These are phyloP conservation scores for Mallotus villosus DNA, from an alignment of 2,797 vertebrate species.

Conservation along the genomic window DNA sequence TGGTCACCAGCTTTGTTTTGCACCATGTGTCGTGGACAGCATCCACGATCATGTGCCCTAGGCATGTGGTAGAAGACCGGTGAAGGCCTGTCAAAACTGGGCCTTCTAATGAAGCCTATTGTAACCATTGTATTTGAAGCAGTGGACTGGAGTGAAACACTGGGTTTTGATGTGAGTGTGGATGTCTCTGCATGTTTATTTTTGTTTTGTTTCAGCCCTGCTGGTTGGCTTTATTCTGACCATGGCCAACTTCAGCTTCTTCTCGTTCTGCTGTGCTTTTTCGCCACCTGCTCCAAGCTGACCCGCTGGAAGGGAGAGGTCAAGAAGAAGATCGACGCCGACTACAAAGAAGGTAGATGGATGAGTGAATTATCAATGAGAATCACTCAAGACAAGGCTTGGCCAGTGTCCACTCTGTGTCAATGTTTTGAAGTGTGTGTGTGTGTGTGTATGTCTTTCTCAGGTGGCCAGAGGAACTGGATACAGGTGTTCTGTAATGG, in stretches of 20 bases:
- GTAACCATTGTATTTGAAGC: neutral
- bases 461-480: conserved; percentile 97
- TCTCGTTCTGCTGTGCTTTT: conserved; percentile 87
- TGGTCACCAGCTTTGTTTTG: too few species aligned
- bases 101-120: too few species aligned
- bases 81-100: too few species aligned
- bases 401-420: neutral
- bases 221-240: conserved; percentile 92
- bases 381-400: neutral
- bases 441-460: conserved; percentile 4
- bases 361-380: neutral
- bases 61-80: too few species aligned
- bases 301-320: conserved; percentile 86
- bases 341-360: conserved; percentile 92
- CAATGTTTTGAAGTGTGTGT: neutral
- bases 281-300: conserved; percentile 89
- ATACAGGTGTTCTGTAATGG: conserved; percentile 96
- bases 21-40: too few species aligned
- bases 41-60: too few species aligned
- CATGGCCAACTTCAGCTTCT: conserved; percentile 95
- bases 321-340: conserved; percentile 86
- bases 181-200: neutral
- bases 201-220: conserved; percentile 71
- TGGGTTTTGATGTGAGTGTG: neutral
- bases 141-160: neutral